Base-by-base conservation (phyloP, 1,140 invertebrate genomes). In the Zaprionus tsacasi region DNA sequence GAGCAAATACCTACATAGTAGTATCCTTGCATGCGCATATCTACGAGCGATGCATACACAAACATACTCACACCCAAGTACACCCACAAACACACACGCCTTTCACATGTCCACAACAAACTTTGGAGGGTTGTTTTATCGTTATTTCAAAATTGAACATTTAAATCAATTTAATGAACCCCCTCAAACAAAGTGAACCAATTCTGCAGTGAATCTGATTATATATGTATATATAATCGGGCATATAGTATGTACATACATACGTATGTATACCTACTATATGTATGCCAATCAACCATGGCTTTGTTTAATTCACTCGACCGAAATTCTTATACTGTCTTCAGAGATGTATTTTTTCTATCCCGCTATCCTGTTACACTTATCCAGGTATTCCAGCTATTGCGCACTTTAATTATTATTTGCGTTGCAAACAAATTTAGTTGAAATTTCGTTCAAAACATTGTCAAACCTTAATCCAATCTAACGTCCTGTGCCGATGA, bases 401-500 rank as follows among this genome's bases (percentile, higher is more conserved):
- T 13, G 38, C 33, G 33, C 33, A 35, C 33, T 35, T 35, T 35
- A 7, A 30, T 38, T n/a, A 40, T 17, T 12, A 15, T 56, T 56
- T 56, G 35, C 7, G 7, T 48, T 17, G 15, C 17, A 3, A 48
- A 17, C n/a, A 17, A 40, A 40, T 40, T 43, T 43, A 7, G 17
- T 21, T 21, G 8, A 5, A 50, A 11, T 50, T 50, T 25, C 45
- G 17, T 50, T 65, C 21, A 45, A 57, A 63, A 70, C 66, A 70
- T 63, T 15, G 33, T 35, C 81, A 63, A 71, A 85, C 81, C 81
- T 81, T 73, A 71, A 71, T 72, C 63, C 74, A 70, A 73, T 64
- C 40, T 15, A 61, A 54, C 70, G 78, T 74, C 74, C 81, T 85
- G 52, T 69, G 79, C 64, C 55, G 72, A 68, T 64, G 75, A 78